Percentiles rank a stretch among this genome's conserved stretches.
phyloP scores from a whole-genome alignment of 2,797 vertebrate genomes.

The Smutsia temminckii region DNA sequence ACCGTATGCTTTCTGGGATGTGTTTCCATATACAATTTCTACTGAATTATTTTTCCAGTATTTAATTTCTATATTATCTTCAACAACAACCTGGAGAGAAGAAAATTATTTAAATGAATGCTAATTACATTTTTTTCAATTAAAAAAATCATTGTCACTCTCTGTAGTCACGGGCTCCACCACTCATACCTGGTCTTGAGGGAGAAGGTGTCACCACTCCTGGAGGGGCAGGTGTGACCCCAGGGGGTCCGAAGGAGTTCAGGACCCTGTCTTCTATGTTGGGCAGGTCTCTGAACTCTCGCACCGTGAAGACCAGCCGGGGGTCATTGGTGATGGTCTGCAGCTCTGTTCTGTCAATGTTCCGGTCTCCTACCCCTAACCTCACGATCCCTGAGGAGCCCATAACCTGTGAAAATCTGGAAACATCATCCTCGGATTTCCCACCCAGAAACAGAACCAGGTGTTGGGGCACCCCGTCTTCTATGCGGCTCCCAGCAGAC shows the following conservation, averaged over 20 bases:
- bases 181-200: slow-evolving; percentile 36
- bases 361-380: slow-evolving; percentile 89
- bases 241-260: slow-evolving; percentile 74
- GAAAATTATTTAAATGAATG: neutral
- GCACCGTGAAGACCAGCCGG: slow-evolving; percentile 87
- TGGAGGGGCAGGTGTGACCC: slow-evolving; percentile 64
- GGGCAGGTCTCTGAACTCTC: slow-evolving; percentile 87
- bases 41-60: neutral
- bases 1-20: neutral
- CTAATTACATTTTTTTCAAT: neutral
- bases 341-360: slow-evolving; percentile 87
- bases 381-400: slow-evolving; percentile 85
- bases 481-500: slow-evolving; percentile 89
- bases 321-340: slow-evolving; percentile 86
- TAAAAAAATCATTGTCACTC: neutral
- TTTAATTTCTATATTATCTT: neutral
- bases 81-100: neutral
- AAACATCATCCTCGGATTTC: slow-evolving; percentile 89
- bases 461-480: slow-evolving; percentile 92
- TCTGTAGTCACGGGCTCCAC: neutral
- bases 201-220: neutral
- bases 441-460: slow-evolving; percentile 95
- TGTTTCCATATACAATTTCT: neutral
- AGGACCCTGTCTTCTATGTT: slow-evolving; percentile 84
- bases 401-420: slow-evolving; percentile 86